Conservation (phyloP, 2,888 invertebrate species). For the Mythimna albipuncta region DNA sequence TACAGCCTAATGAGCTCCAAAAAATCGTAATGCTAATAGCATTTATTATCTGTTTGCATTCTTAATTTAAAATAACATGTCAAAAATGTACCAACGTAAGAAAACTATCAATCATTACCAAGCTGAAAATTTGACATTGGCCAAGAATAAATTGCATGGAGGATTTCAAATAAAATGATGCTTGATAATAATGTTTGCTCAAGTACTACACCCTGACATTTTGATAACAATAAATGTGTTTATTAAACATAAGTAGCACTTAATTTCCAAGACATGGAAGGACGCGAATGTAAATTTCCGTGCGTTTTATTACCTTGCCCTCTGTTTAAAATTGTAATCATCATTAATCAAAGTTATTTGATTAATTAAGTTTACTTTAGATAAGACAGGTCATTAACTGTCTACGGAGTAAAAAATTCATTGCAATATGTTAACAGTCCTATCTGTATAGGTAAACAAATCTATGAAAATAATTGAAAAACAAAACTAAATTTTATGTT, state of each 20-base stretch:
- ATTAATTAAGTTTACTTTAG: constrained; percentile 15
- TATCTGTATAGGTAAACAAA: background rate
- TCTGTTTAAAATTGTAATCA: background rate
- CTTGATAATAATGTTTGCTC: constrained; percentile 2
- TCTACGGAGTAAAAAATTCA: background rate
- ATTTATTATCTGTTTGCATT: constrained; percentile 21
- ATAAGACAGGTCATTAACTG: constrained; percentile 36
- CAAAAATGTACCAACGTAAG: constrained; percentile 6
- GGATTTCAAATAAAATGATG: background rate
- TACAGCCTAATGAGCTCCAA: background rate
- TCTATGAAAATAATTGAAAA: background rate
- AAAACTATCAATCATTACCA: constrained; percentile 16
- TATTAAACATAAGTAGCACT: constrained; percentile 12
- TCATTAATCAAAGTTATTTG: constrained; percentile 42
- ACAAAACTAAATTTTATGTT: background rate
- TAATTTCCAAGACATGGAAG: constrained; percentile 15
- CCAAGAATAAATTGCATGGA: background rate
- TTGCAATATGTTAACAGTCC: background rate
- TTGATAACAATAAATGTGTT: constrained; percentile 5
- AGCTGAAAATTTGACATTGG: constrained; percentile 5
- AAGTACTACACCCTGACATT: constrained; percentile 37
- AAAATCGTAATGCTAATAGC: background rate
- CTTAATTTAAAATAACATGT: constrained; percentile 15
- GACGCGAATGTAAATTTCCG: background rate
- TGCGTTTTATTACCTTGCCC: constrained; percentile 8